Evolutionary conservation across 2,888 invertebrate genomes (phyloP).

Genomic region (Taenaris catops): DNA sequence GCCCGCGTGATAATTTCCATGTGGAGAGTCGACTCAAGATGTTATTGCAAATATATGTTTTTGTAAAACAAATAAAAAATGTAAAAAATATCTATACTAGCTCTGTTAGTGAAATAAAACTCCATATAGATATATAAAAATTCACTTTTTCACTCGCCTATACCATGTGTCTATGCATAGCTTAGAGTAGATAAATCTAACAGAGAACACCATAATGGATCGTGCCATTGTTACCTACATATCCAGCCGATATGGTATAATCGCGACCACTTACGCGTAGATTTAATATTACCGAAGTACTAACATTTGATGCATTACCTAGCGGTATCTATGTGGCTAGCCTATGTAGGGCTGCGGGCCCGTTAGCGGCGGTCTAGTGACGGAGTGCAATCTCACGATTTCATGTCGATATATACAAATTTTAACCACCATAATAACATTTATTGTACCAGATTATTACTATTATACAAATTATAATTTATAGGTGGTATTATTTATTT

Average conservation of each 20-base stretch:
- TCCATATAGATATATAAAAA: no score
- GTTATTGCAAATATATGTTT: no score
- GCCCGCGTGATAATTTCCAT: no score
- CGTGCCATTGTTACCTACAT: constrained; percentile 55
- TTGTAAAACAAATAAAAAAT: no score
- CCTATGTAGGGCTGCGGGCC: constrained; percentile 61
- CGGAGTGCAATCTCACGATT: constrained; percentile 21
- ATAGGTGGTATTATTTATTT: no score
- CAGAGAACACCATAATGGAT: constrained; percentile 23
- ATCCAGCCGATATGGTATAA: constrained; percentile 41
- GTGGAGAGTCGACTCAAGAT: no score
- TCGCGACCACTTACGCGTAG: constrained; percentile 40
- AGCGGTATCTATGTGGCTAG: constrained; percentile 66
- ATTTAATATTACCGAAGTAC: constrained; percentile 52
- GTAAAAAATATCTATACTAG: no score
- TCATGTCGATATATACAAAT: constrained; percentile 25
- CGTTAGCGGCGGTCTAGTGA: constrained; percentile 54
- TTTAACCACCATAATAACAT: no score
- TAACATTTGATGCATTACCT: constrained; percentile 65
- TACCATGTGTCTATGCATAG: constrained; percentile 6
- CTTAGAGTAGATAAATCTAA: constrained; percentile 15
- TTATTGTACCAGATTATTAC: no score
- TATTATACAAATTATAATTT: no score
- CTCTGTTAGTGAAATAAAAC: no score
- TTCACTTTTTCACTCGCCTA: constrained; percentile 1